These are phyloP conservation scores for Cantharis lateralis DNA, from an alignment of 2,888 invertebrate species.

Conservation along the genomic window DNA sequence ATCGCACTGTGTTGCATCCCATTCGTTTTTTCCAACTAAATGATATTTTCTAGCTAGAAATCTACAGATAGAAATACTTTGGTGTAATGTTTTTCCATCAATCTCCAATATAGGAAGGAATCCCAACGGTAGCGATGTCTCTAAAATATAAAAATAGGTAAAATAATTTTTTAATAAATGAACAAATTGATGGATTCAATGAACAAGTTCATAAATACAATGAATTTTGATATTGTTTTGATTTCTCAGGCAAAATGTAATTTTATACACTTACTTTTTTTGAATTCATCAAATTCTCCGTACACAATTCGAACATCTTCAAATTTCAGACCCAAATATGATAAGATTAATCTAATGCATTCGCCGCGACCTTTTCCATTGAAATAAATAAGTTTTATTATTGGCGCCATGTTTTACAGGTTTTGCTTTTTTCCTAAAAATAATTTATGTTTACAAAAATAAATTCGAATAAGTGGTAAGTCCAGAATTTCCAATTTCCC, in stretches of 20 bases:
- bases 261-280: not conserved
- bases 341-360: not conserved
- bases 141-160: slow-evolving; percentile 42
- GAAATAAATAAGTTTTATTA: not conserved
- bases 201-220: too few species aligned
- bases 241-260: too few species aligned
- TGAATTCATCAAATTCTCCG: not conserved
- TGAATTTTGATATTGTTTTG: too few species aligned
- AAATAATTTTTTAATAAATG: too few species aligned
- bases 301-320: not conserved
- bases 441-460: not conserved
- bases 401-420: not conserved
- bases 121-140: slow-evolving; percentile 64
- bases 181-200: too few species aligned
- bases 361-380: not conserved
- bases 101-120: slow-evolving; percentile 66
- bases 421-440: not conserved
- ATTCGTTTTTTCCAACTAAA: slow-evolving; percentile 59
- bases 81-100: slow-evolving; percentile 64
- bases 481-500: too few species aligned
- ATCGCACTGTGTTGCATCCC: slow-evolving; percentile 65
- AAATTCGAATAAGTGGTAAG: too few species aligned
- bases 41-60: slow-evolving; percentile 65
- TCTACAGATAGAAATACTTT: slow-evolving; percentile 63
- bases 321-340: not conserved